These are phyloP conservation scores for Anhinga anhinga DNA, from an alignment of 2,113 vertebrate genomes.

Conservation along the genomic window DNA sequence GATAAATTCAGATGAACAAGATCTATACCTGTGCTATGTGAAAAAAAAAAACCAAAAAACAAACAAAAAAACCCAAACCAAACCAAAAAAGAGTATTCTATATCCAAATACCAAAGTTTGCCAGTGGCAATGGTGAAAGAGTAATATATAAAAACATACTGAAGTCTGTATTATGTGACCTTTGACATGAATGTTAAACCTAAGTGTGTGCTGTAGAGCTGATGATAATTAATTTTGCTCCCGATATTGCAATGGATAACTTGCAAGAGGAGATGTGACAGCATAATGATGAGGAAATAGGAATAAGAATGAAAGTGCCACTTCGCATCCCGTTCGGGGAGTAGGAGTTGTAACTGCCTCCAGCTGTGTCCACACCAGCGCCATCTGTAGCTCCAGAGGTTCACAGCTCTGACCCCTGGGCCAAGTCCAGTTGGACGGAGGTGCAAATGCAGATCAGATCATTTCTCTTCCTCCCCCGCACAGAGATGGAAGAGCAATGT, in stretches of 20 bases:
- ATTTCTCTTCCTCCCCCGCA: background rate
- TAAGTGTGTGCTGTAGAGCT: background rate
- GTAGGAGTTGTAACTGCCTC: background rate
- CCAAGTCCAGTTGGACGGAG: background rate
- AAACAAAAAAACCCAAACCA: too few relatives aligned
- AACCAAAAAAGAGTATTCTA: too few relatives aligned
- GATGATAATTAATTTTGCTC: background rate
- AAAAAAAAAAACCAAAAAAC: background rate
- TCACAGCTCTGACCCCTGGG: background rate
- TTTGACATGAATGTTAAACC: fast-evolving
- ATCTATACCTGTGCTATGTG: background rate
- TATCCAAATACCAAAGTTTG: background rate
- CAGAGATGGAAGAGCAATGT: background rate
- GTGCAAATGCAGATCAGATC: background rate
- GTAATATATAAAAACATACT: background rate
- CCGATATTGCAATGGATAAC: background rate
- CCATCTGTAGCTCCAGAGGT: background rate
- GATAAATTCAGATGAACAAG: background rate
- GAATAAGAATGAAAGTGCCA: fast-evolving
- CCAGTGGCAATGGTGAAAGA: fast-evolving
- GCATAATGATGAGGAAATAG: fast-evolving
- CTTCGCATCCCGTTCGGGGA: fast-evolving
- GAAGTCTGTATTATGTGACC: background rate
- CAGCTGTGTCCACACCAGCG: background rate
- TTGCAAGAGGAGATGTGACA: background rate